These are phyloP conservation scores for Hippoglossus stenolepis DNA, from an alignment of 2,113 vertebrate species.

Conservation along the genomic window DNA sequence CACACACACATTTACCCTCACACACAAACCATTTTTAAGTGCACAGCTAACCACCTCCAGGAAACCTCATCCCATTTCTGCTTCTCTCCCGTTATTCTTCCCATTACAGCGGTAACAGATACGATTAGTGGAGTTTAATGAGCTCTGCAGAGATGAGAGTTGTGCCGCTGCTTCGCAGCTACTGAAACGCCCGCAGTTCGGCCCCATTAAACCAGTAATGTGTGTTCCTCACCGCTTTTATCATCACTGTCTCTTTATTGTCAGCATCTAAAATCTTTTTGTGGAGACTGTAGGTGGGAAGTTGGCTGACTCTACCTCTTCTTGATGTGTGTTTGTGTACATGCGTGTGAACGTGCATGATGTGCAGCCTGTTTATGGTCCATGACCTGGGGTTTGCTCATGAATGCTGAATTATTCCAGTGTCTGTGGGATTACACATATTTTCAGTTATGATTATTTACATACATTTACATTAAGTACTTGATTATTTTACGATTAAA, in stretches of 20 bases:
- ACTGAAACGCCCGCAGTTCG: constrained; percentile 57
- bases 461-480: no score
- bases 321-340: neutral
- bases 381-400: no score
- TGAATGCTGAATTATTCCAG: no score
- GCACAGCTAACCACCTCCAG: constrained; percentile 49
- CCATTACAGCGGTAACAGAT: constrained; percentile 65
- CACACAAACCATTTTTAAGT: constrained; percentile 29
- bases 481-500: no score
- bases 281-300: neutral
- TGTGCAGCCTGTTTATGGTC: no score
- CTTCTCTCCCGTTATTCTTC: constrained; percentile 52
- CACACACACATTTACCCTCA: constrained; percentile 1
- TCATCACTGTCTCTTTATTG: constrained; percentile 21
- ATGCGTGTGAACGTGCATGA: no score
- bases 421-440: no score
- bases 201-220: constrained; percentile 26
- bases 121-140: constrained; percentile 75
- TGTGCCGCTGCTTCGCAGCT: constrained; percentile 44
- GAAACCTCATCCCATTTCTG: constrained; percentile 49
- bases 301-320: neutral
- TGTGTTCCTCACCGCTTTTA: constrained; percentile 13
- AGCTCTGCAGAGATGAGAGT: constrained; percentile 74
- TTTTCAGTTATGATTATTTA: no score
- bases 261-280: constrained; percentile 10